Conservation (phyloP, 2,113 vertebrate genomes). For the Cavia porcellus region DNA sequence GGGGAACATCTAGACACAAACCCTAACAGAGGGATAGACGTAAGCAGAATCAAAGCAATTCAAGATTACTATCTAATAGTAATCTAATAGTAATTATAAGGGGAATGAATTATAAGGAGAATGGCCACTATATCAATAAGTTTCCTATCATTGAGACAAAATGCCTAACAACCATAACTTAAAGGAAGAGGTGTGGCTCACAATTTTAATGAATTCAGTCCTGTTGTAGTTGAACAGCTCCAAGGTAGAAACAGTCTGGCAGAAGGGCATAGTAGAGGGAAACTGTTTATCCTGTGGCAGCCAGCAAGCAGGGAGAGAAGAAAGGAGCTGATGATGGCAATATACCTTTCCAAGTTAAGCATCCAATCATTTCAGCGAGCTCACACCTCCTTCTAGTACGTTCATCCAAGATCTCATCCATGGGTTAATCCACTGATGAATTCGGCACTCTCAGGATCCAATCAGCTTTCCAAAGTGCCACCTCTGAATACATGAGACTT, state of each 20-base stretch:
- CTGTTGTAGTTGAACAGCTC: neutral
- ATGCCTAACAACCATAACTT: neutral
- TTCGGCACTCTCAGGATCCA: too few relatives aligned
- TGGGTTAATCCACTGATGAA: neutral
- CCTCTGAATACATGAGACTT: neutral
- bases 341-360: neutral
- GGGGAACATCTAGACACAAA: neutral
- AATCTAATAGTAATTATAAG: too few relatives aligned
- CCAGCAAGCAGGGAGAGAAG: neutral
- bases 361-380: neutral
- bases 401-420: neutral
- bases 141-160: neutral
- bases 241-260: neutral
- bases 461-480: neutral
- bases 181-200: neutral
- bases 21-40: neutral
- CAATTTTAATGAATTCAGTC: neutral
- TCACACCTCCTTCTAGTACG: neutral
- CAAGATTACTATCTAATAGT: neutral
- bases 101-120: neutral
- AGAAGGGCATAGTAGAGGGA: neutral
- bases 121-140: neutral
- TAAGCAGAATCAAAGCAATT: slow-evolving; percentile 15
- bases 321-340: neutral
- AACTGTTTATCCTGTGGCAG: neutral